Percentiles rank a stretch among this genome's conserved stretches.
Evolutionary conservation across 1,140 invertebrate species (phyloP).

Genomic region (Drosophila sp.): DNA sequence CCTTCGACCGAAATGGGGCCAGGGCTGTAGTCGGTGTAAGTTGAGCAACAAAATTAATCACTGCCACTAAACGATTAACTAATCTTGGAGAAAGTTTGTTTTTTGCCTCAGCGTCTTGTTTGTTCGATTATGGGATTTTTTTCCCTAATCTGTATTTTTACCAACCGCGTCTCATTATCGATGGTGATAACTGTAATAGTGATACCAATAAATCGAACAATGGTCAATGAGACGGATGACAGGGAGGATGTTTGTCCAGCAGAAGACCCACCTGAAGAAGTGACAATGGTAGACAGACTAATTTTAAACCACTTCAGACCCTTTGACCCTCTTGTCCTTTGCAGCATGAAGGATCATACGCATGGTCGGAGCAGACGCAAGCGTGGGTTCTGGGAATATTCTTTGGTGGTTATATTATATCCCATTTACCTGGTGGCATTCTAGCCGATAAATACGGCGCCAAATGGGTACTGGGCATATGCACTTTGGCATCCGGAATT

Average conservation of each 20-base stretch:
- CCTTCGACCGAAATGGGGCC: constrained; percentile 19
- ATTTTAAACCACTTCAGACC: not conserved
- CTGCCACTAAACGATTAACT: not conserved
- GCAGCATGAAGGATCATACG: constrained; percentile 23
- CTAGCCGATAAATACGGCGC: constrained; percentile 90
- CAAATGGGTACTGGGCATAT: constrained; percentile 83
- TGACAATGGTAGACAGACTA: not conserved
- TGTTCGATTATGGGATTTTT: constrained; percentile 26
- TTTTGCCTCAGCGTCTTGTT: constrained; percentile 29
- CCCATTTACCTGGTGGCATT: constrained; percentile 89
- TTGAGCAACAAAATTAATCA: not conserved
- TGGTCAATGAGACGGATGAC: not conserved
- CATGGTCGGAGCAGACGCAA: constrained; percentile 42
- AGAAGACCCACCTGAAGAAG: not conserved
- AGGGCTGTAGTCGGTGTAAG: constrained; percentile 15
- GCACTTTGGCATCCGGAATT: constrained; percentile 26
- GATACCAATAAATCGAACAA: constrained; percentile 25
- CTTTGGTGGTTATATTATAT: constrained; percentile 89
- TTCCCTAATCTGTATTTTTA: constrained; percentile 16
- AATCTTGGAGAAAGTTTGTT: constrained; percentile 7
- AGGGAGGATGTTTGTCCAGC: constrained; percentile 13
- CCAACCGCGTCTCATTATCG: constrained; percentile 34
- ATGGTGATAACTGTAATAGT: constrained; percentile 34
- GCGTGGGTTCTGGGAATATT: constrained; percentile 85
- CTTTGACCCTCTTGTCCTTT: not conserved